Evolutionary conservation across 2,888 invertebrate species (phyloP).

Genomic region (Melikaiella ostensackeni): DNA sequence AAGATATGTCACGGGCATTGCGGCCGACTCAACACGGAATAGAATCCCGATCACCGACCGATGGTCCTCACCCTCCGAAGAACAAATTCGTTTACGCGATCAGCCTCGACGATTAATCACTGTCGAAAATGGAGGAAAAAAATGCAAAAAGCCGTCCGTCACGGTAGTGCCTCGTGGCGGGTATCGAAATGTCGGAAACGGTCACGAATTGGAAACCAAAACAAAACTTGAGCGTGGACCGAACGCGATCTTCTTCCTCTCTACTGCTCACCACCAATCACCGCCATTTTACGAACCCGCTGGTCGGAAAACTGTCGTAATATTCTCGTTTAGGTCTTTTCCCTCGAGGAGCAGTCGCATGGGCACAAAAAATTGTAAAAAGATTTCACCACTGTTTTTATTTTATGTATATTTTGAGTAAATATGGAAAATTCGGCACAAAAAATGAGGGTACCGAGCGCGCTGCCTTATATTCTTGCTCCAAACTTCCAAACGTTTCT

Average conservation of each 20-base stretch:
- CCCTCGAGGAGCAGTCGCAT: background rate
- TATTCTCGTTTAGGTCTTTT: background rate
- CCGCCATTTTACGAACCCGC: constrained; percentile 71
- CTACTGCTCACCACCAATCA: constrained; percentile 68
- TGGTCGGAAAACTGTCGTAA: constrained; percentile 6
- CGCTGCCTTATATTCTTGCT: background rate
- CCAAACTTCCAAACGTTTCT: background rate
- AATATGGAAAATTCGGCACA: constrained; percentile 7
- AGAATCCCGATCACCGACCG: constrained; percentile 31
- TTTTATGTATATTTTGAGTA: background rate
- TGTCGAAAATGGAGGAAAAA: constrained; percentile 40
- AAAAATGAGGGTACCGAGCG: background rate
- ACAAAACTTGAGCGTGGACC: constrained; percentile 58
- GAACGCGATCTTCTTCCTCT: constrained; percentile 57
- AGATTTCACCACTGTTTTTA: constrained; percentile 1
- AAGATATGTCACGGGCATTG: constrained; percentile 66
- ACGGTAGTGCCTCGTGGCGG: constrained; percentile 45
- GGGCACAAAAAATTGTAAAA: background rate
- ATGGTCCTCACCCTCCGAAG: constrained; percentile 33
- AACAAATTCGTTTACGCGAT: constrained; percentile 20
- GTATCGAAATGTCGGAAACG: constrained; percentile 19
- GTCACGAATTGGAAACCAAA: constrained; percentile 40
- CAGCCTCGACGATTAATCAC: constrained; percentile 22
- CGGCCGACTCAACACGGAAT: constrained; percentile 58
- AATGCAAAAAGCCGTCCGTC: constrained; percentile 40